phyloP scores from a whole-genome alignment of 30 jellyfish, hydroid and myxozoan species.

The Aurelia sp. region DNA sequence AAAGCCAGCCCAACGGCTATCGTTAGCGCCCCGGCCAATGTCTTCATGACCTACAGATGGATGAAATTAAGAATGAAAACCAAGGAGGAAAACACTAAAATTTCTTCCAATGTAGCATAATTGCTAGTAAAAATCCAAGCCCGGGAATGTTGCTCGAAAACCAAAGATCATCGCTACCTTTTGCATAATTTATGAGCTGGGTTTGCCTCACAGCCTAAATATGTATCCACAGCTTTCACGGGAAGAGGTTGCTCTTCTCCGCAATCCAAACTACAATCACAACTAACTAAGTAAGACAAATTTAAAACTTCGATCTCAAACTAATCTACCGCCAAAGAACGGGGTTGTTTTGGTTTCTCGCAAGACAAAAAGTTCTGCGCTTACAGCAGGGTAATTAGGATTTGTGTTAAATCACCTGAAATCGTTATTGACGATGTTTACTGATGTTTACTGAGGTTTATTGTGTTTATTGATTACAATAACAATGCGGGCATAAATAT shows the following conservation, averaged over 20 bases:
- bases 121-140: constrained; percentile 20
- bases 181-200: constrained; percentile 85
- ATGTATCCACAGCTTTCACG: constrained; percentile 32
- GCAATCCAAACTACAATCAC: neutral
- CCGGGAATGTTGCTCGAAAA: constrained; percentile 4
- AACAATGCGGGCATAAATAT: too few species aligned
- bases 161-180: constrained; percentile 74
- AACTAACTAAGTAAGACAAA: neutral
- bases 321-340: too few species aligned
- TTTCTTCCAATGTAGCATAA: constrained; percentile 11
- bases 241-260: neutral
- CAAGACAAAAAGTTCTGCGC: neutral
- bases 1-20: constrained; percentile 89
- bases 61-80: neutral
- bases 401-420: neutral
- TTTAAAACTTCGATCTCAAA: too few species aligned
- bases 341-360: neutral
- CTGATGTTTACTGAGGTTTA: too few species aligned
- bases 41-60: constrained; percentile 86
- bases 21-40: constrained; percentile 81
- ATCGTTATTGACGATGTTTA: constrained; percentile 5
- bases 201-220: constrained; percentile 80
- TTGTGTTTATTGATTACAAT: too few species aligned
- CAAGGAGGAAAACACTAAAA: neutral
- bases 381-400: neutral